Conservation (phyloP, 2,888 invertebrate species). For the Torymus aiolomorphi region DNA sequence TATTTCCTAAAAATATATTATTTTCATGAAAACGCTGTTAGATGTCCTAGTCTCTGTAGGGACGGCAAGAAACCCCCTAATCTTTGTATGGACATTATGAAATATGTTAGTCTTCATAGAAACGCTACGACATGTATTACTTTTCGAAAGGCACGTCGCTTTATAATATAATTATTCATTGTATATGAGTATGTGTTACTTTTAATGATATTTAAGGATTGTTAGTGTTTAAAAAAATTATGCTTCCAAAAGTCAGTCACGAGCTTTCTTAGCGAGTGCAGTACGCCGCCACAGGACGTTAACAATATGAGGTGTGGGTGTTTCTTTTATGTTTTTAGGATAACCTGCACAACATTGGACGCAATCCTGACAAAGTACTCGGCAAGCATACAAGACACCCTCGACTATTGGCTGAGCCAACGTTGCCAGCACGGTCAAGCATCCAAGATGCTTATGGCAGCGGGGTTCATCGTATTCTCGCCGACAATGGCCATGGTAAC, state of each 20-base stretch:
- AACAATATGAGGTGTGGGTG: conserved; percentile 52
- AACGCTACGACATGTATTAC: not conserved
- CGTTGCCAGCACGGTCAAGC: conserved; percentile 84
- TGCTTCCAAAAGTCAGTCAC: conserved; percentile 25
- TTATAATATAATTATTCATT: too few relatives aligned
- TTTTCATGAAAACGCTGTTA: too few relatives aligned
- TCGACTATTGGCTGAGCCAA: conserved; percentile 82
- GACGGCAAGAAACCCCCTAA: too few relatives aligned
- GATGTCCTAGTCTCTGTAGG: too few relatives aligned
- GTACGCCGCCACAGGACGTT: conserved; percentile 20
- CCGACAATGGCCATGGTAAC: conserved; percentile 72
- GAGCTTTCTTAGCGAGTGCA: conserved; percentile 40
- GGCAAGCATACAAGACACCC: conserved; percentile 67
- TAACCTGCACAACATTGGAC: conserved; percentile 88
- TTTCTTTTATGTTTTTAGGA: conserved; percentile 75
- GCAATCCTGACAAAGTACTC: conserved; percentile 88
- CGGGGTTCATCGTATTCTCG: conserved; percentile 73
- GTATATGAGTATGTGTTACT: too few relatives aligned
- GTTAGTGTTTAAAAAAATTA: not conserved
- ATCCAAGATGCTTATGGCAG: conserved; percentile 80
- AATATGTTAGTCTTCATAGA: not conserved
- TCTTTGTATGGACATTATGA: too few relatives aligned
- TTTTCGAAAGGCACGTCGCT: too few relatives aligned
- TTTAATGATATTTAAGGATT: too few relatives aligned
- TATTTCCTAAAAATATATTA: too few relatives aligned